Base-by-base conservation (phyloP, 2,888 invertebrate species). In the Tipula helvola region DNA sequence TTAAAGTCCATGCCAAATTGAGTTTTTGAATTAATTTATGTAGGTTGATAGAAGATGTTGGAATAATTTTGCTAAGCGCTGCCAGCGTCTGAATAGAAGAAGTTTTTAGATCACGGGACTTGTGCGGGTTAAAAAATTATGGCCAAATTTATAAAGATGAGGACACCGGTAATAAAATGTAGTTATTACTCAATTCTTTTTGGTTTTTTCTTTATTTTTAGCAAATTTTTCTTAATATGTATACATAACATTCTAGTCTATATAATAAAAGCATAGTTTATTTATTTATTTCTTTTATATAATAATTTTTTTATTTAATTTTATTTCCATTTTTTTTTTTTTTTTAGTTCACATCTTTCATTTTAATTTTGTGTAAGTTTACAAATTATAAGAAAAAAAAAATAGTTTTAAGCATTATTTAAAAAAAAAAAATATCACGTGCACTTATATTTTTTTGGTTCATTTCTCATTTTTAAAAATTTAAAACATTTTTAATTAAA, bases 171-270 rank as follows among this genome's bases (percentile, higher is more conserved):
- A 44, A 44, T 44, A 12, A 71, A 71, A 71, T 71, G 18, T 71
- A 71, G 28, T 71, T 71, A 71, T 71, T 71, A 18, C 28, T 71
- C 71, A 28, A 71, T 18, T 57, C 5, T 16, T 57, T 52, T 52
- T n/a, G 52, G 10, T 71, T 71, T 71, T 71, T 18, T 71, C 28
- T 71, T 71, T 71, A 71, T 71, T 71, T 71, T 71, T 71, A n/a
- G 71, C 71, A 71, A 71, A 71, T 71, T 71, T 71, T 71, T 71
- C 71, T 71, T 71, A 71, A 71, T 71, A 71, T n/a, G n/a, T n/a
- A n/a, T 71, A 71, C 71, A 71, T 71, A 71, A 71, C 28, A 71
- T 71, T 71, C 28, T 71, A n/a, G 71, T 71, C 71, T 71, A 71
- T 71, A 71, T 71, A 71, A 71, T 71, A 71, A 71, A 71, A 71